Evolutionary conservation across 1,140 invertebrate genomes (phyloP), one percentile per base, ranked within the genome.

Genomic region (Sminthurinus signatus): DNA sequence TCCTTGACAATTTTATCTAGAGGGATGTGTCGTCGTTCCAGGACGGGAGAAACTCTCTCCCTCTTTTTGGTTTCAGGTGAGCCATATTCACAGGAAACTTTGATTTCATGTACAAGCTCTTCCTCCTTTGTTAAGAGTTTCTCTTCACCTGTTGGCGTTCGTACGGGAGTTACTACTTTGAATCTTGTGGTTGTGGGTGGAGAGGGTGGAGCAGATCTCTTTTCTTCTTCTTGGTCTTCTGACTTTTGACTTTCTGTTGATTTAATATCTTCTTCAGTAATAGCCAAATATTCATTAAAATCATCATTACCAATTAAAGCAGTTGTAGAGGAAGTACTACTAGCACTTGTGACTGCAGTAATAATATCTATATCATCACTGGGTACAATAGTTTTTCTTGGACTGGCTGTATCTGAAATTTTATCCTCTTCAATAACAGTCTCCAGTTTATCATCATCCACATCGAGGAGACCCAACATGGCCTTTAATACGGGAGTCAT

Each of bases 401-500:
- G 19, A 50, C 44, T 27, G 23, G 23, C 55, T 2, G 32, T 23
- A n/a, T 64, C 42, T n/a, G 39, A 46, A 44, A 60, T 48, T 23
- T 56, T 56, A 19, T 58, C 44, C 21, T 64, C 62, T 31, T 69
- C 67, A 5, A 42, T 52, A 21, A 69, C 68, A 46, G 68, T 69
- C 59, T 69, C 68, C 27, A 69, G 39, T 62, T 69, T 69, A 19
- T 69, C 67, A 27, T 69, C 68, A 54, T 52, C 60, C 14, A 61
- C 25, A n/a, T 64, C 63, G 12, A 46, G 39, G n/a, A 63, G 52
- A 21, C 68, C 68, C 12, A 69, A 28, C 68, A 69, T 69, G 17
- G 68, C 68, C 51, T 66, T 69, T 12, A 65, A 27, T 25, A 69
- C 52, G 1, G 68, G 68, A 0, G 68, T 69, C 68, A 66, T 65